These are phyloP conservation scores for Tinamus major DNA, from an alignment of 2,797 vertebrate species.

Conservation along the genomic window DNA sequence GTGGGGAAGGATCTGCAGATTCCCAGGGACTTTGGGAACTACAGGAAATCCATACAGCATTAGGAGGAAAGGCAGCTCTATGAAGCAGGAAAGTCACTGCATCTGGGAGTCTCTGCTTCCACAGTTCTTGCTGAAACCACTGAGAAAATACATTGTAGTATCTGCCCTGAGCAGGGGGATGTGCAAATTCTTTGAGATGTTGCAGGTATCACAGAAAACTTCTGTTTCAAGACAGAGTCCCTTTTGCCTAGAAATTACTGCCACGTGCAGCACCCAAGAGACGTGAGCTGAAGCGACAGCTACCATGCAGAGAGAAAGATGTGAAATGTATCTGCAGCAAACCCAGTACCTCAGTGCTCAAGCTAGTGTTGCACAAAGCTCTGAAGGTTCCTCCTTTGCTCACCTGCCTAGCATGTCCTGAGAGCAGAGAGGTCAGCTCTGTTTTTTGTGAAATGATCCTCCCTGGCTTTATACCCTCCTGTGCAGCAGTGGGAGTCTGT, in stretches of 20 bases:
- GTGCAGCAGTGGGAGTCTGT: background rate
- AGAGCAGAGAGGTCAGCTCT: background rate
- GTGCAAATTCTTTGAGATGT: background rate
- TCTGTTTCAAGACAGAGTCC: background rate
- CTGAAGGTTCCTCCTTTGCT: background rate
- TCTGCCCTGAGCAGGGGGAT: background rate
- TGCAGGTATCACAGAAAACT: background rate
- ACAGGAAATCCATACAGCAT: background rate
- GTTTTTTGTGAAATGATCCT: background rate
- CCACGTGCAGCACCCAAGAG: background rate
- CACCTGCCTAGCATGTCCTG: background rate
- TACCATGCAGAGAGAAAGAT: background rate
- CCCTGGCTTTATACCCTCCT: background rate
- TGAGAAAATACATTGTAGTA: constrained; percentile 1
- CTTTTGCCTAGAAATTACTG: constrained; percentile 6
- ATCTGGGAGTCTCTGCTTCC: background rate
- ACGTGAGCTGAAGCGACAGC: background rate
- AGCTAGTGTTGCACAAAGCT: background rate
- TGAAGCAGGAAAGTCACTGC: background rate
- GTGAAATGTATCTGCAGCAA: background rate
- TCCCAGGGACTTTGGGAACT: background rate
- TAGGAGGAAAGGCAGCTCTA: background rate
- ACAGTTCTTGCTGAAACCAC: background rate
- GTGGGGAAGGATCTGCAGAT: constrained; percentile 3
- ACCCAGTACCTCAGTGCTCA: background rate